Conservation (phyloP, 1,140 invertebrate genomes). For the Phortica variegata region DNA sequence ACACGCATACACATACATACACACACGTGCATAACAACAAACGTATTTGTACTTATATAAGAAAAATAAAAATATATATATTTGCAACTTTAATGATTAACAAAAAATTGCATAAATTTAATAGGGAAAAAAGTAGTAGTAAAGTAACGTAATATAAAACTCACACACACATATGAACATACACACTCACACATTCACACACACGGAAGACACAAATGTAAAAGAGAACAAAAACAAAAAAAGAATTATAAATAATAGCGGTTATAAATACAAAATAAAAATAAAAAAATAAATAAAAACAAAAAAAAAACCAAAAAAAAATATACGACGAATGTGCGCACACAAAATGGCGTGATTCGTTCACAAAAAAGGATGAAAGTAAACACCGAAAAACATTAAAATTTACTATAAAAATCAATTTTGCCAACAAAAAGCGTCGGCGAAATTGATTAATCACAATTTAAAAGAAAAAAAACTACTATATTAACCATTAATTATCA, state of each 20-base stretch:
- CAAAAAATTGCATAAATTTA: conserved; percentile 3
- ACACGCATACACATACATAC: conserved; percentile 24
- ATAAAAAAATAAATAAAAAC: not conserved
- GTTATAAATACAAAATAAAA: no score
- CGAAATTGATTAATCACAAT: conserved; percentile 2
- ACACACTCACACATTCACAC: no score
- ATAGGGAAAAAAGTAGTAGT: conserved; percentile 45
- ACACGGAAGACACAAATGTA: no score
- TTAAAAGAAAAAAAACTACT: conserved; percentile 5
- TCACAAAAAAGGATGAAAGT: conserved; percentile 54
- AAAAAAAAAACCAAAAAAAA: conserved; percentile 9
- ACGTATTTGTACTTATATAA: conserved; percentile 38
- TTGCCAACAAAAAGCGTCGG: not conserved
- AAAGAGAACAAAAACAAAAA: conserved; percentile 4
- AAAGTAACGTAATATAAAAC: no score
- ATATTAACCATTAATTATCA: conserved; percentile 7
- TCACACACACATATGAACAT: conserved; percentile 4
- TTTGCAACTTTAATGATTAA: conserved; percentile 25
- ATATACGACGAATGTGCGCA: conserved; percentile 46
- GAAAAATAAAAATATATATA: conserved; percentile 28
- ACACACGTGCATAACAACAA: conserved; percentile 24
- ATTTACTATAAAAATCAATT: not conserved
- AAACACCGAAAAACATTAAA: conserved; percentile 46
- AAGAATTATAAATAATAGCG: conserved; percentile 5
- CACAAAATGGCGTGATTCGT: conserved; percentile 45